A percentile compares a stretch with the other conserved stretches of the same genome.
Evolutionary conservation across 2,888 invertebrate genomes (phyloP).

Genomic region (Euproctis similis): DNA sequence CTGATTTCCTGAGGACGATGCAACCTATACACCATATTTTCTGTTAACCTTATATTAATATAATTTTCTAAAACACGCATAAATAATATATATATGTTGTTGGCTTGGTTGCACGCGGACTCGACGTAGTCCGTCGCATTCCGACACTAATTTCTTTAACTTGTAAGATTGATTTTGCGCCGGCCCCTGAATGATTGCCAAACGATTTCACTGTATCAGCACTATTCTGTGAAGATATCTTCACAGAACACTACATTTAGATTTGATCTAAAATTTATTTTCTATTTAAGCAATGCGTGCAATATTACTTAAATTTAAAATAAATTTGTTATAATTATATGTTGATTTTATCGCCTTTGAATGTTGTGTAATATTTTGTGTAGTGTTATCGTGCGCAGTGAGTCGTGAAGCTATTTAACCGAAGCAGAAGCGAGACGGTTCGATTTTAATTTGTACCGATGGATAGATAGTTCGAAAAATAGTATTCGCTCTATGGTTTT

Average conservation of each 20-base stretch:
- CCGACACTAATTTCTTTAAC: slow-evolving; percentile 61
- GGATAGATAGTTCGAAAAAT: slow-evolving; percentile 29
- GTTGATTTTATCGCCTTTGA: slow-evolving; percentile 4
- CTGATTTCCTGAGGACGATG: slow-evolving; percentile 36
- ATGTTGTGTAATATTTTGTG: not conserved
- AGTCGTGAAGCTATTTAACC: slow-evolving; percentile 23
- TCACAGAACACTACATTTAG: too few relatives aligned
- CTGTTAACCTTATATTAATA: slow-evolving; percentile 42
- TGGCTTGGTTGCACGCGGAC: slow-evolving; percentile 63
- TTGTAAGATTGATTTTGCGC: slow-evolving; percentile 59
- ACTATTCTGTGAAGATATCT: too few relatives aligned
- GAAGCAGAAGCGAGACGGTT: slow-evolving; percentile 40
- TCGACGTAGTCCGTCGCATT: slow-evolving; percentile 59
- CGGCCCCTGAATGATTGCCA: slow-evolving; percentile 31
- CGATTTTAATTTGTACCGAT: slow-evolving; percentile 39
- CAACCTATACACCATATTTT: slow-evolving; percentile 32
- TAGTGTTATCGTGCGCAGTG: slow-evolving; percentile 9
- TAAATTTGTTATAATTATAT: slow-evolving; percentile 3
- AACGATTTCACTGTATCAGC: slow-evolving; percentile 14
- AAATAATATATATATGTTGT: slow-evolving; percentile 32
- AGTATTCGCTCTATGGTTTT: slow-evolving; percentile 39
- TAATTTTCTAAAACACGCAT: slow-evolving; percentile 57
- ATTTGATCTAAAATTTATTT: not conserved
- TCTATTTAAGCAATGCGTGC: not conserved
- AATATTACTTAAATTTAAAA: not conserved